phyloP scores from a whole-genome alignment of 2,888 invertebrate species.

The Deroplatys truncata region DNA sequence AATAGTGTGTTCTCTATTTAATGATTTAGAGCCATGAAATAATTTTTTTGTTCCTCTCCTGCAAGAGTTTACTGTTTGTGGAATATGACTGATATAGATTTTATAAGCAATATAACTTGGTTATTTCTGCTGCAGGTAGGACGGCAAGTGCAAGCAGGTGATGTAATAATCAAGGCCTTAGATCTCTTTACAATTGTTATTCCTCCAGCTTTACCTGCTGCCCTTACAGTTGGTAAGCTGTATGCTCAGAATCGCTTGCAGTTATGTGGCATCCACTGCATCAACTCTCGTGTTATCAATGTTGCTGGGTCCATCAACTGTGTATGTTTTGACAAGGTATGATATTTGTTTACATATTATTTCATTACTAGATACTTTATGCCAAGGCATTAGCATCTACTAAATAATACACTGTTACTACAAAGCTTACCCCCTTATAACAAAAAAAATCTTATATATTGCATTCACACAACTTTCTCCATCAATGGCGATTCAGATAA shows the following conservation, averaged over 20 bases:
- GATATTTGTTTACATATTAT: neutral
- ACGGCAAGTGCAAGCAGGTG: slow-evolving; percentile 32
- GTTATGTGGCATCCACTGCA: slow-evolving; percentile 42
- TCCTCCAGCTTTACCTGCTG: slow-evolving; percentile 57
- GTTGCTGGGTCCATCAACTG: slow-evolving; percentile 44
- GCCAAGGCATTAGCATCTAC: neutral
- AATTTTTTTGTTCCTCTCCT: no score
- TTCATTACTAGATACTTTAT: neutral
- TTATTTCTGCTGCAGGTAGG: neutral
- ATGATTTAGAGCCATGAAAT: no score
- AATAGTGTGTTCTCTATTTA: no score
- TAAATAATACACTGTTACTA: neutral
- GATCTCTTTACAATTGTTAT: slow-evolving; percentile 60
- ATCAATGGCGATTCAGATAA: no score
- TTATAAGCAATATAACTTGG: neutral
- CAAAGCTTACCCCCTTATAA: neutral
- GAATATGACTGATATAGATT: no score
- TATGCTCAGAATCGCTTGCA: slow-evolving; percentile 43
- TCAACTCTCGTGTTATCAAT: slow-evolving; percentile 44
- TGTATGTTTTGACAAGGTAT: slow-evolving; percentile 53
- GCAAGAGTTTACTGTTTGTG: no score
- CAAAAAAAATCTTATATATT: no score
- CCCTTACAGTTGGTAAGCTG: slow-evolving; percentile 45
- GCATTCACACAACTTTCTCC: no score
- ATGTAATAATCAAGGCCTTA: slow-evolving; percentile 40